These are phyloP conservation scores for Ictalurus punctatus DNA, from an alignment of 2,113 vertebrate species.

Conservation along the genomic window DNA sequence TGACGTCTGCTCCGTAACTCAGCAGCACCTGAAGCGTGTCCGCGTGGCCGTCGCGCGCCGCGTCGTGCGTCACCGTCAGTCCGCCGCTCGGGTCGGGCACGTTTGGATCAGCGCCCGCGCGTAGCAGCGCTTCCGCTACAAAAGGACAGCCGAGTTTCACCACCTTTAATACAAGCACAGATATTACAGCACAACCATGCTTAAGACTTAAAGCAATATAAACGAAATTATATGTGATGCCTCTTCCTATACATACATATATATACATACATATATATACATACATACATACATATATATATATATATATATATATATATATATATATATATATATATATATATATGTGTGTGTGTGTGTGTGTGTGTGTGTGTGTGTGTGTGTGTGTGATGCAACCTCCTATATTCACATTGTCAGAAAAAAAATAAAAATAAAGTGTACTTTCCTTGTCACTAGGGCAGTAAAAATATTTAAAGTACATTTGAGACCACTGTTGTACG, in stretches of 20 bases:
- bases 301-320: too few species aligned
- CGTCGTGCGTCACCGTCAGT: constrained; percentile 87
- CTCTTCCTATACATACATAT: background rate
- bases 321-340: too few species aligned
- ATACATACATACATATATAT: too few species aligned
- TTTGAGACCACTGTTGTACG: background rate
- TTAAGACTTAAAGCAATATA: background rate
- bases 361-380: too few species aligned
- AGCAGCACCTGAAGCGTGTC: constrained; percentile 79
- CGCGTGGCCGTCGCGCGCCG: constrained; percentile 85
- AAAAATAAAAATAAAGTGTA: too few species aligned
- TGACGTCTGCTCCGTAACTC: constrained; percentile 79
- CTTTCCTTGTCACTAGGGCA: too few species aligned
- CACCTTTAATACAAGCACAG: constrained; percentile 70
- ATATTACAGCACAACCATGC: background rate
- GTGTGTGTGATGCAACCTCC: too few species aligned
- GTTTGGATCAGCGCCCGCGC: constrained; percentile 78
- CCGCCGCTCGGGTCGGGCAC: constrained; percentile 74
- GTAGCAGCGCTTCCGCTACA: constrained; percentile 77
- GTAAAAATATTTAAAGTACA: background rate
- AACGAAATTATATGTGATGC: background rate
- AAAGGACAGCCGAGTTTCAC: constrained; percentile 79
- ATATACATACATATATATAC: too few species aligned
- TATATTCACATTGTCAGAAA: too few species aligned
- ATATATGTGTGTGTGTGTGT: too few species aligned